Base-by-base conservation (phyloP, 2,113 vertebrate species). In the Astur gentilis region DNA sequence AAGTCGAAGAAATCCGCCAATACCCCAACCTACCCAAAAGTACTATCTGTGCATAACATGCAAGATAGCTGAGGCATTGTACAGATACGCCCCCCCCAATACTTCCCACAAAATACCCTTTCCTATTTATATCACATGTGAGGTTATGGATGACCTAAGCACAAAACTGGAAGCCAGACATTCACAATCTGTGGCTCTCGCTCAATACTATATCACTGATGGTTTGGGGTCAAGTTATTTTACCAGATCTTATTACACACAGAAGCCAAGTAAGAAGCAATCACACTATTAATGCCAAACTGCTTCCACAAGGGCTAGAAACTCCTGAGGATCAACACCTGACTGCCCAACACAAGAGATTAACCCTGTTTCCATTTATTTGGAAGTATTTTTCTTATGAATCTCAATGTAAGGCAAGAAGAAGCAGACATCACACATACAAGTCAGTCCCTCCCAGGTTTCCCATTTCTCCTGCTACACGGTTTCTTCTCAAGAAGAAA, bases 1-100 rank as follows among this genome's bases (percentile, higher is more conserved):
- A 83, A 71, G 55, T 4, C 36, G 67, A 58, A 78, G 26, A 83
- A 45, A 69, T 49, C n/a, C 16, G 21, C 58, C 4, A 2, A 38
- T 8, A 69, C 4, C 34, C 29, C 62, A 66, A 16, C 34, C 36
- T 19, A 83, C 25, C 50, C 69, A 40, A 44, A 54, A 69, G 10
- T 40, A 15, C 10, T 61, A 32, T 34, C 38, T 69, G 26, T 23
- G 62, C 3, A 2, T 42, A 58, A 65, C 45, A n/a, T 15, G 23
- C 40, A 76, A 38, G 66, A 85, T 32, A 82, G 52, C 57, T 78
- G 27, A 20, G 38, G 11, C 10, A 1, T 5, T 50, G 54, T 10
- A 36, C 23, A 55, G 32, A 67, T 2, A 81, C 47, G 7, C 4
- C 3, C 25, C 23, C 26, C 7, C 4, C 4, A 1, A 1, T 6